Percentiles rank a stretch among this genome's conserved stretches.
Evolutionary conservation across 2,113 vertebrate genomes (phyloP).

Genomic region (Gymnobelideus leadbeateri): DNA sequence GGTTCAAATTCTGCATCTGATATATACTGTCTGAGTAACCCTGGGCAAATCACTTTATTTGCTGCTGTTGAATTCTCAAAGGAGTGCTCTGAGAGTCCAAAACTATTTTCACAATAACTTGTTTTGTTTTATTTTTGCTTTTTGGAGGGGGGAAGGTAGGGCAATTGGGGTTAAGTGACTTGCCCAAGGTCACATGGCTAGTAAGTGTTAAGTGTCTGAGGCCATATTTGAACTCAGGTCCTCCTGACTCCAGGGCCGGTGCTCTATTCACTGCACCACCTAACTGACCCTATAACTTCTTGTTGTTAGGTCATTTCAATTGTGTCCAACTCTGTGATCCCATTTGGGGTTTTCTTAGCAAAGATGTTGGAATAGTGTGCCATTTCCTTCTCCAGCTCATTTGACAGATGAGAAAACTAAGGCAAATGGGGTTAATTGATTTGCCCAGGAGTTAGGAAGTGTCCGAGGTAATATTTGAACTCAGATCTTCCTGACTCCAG

Average conservation of each 20-base stretch:
- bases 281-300: too few species aligned
- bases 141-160: too few species aligned
- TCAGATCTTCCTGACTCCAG: not conserved
- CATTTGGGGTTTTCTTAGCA: not conserved
- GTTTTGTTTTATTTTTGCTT: not conserved
- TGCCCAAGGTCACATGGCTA: too few species aligned
- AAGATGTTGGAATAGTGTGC: not conserved
- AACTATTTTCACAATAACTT: not conserved
- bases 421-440: not conserved
- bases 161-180: too few species aligned
- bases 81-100: not conserved
- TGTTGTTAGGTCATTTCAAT: not conserved
- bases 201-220: too few species aligned
- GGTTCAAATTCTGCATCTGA: not conserved
- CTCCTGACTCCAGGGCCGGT: too few species aligned
- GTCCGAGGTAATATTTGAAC: not conserved
- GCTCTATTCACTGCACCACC: too few species aligned
- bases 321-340: not conserved
- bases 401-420: not conserved
- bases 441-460: not conserved
- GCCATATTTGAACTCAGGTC: too few species aligned
- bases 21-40: not conserved
- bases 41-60: not conserved
- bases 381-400: not conserved
- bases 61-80: not conserved